Conservation (phyloP, 2,888 invertebrate species). For the Ligdia adustata region DNA sequence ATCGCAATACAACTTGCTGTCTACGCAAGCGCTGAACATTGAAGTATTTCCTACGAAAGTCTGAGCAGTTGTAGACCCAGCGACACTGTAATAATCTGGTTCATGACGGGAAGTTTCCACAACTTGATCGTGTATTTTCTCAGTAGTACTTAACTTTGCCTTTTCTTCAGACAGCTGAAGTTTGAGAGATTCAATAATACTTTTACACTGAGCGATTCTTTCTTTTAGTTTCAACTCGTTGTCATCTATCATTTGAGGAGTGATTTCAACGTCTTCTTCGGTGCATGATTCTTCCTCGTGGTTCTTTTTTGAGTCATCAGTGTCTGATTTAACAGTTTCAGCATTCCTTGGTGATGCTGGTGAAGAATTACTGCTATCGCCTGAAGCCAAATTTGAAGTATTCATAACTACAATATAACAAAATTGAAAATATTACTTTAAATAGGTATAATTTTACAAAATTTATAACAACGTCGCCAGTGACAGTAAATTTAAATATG, state of each 20-base stretch:
- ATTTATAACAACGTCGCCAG: too few species aligned
- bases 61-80: too few species aligned
- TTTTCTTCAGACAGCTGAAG: constrained; percentile 68
- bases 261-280: constrained; percentile 38
- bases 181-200: constrained; percentile 69
- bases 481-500: too few species aligned
- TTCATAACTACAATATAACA: too few species aligned
- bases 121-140: constrained; percentile 37
- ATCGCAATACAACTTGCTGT: constrained; percentile 64
- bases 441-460: too few species aligned
- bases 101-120: constrained; percentile 9
- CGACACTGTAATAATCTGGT: constrained; percentile 9
- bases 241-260: constrained; percentile 54
- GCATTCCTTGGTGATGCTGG: constrained; percentile 33
- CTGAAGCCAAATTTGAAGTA: constrained; percentile 50
- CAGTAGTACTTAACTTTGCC: constrained; percentile 59
- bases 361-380: constrained; percentile 47
- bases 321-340: constrained; percentile 17
- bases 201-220: constrained; percentile 68
- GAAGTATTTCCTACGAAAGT: constrained; percentile 23
- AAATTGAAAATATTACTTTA: not conserved
- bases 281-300: constrained; percentile 24
- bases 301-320: constrained; percentile 2
- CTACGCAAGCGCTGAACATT: constrained; percentile 57
- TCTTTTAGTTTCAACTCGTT: constrained; percentile 66